Base-by-base conservation (phyloP, 2,113 vertebrate genomes). In the Sinocyclocheilus grahami region DNA sequence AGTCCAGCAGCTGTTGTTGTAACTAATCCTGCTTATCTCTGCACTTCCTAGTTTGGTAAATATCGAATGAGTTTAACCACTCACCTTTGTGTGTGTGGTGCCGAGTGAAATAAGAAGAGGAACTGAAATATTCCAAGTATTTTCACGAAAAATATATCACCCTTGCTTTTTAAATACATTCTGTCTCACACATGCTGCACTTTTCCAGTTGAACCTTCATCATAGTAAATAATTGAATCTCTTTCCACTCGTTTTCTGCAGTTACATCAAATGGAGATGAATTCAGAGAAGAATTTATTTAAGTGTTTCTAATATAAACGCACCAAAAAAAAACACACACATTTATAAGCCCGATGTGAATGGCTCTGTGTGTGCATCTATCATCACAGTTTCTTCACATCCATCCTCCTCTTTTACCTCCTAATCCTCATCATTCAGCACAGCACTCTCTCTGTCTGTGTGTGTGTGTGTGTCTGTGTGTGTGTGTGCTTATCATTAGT, bases 31-130 rank as follows among this genome's bases (percentile, higher is more conserved):
- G 33, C 51, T 81, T 78, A 78, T 86, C 85, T 78, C 53, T 60
- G 30, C 82, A 86, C 62, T 89, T 86, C 85, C 77, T 65, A 62
- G 24, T 60, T 85, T 39, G n/a, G 85, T 27, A 81, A 86, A 86
- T 77, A 46, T n/a, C 3, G 22, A 51, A 9, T 27, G 74, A 18
- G 46, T 76, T 51, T 16, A 51, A 42, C 71, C 71, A 74, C 71
- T 74, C 39, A 46, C 37, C 51, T n/a, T 12, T 42, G 22, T 42
- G 46, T 62, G 78, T 62, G 33, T 63, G 58, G 58, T 62, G 53
- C 7, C 5, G 18, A 30, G 51, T 78, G 20, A 78, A 60, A 13
- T 33, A 39, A 86, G 46, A 65, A 60, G 24, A 33, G 30, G 63
- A 84, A 63, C 74, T 86, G 39, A 84, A 81, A 78, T 67, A n/a